Evolutionary conservation across 2,113 vertebrate species (phyloP).

Genomic region (Tetraodon nigroviridis): DNA sequence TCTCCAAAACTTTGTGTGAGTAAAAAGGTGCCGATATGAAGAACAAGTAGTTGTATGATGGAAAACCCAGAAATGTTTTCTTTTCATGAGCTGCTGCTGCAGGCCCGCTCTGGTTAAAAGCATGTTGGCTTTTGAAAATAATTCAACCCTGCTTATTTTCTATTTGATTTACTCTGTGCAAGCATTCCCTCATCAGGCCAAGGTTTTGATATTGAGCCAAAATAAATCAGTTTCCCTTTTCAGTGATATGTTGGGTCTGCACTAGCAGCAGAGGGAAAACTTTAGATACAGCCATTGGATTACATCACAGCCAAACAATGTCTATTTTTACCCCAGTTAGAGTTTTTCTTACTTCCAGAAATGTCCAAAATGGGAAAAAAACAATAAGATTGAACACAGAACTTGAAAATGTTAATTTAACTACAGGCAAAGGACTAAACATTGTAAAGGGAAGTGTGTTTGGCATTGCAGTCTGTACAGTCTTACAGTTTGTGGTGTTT

Average conservation of each 20-base stretch:
- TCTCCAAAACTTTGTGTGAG: constrained; percentile 47
- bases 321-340: constrained; percentile 68
- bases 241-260: constrained; percentile 47
- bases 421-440: constrained; percentile 32
- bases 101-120: constrained; percentile 48
- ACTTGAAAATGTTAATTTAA: constrained; percentile 37
- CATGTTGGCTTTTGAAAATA: constrained; percentile 64
- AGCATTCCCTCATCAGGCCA: constrained; percentile 60
- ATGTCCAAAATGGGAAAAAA: constrained; percentile 68
- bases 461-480: background rate
- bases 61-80: constrained; percentile 67
- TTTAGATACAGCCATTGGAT: constrained; percentile 55
- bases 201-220: constrained; percentile 66
- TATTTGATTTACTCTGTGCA: constrained; percentile 63
- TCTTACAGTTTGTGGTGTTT: no score
- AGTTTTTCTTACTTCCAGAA: constrained; percentile 65
- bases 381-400: constrained; percentile 36
- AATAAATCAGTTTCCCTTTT: constrained; percentile 62
- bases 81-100: constrained; percentile 56
- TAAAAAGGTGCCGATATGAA: constrained; percentile 58
- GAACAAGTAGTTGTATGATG: constrained; percentile 47
- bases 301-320: constrained; percentile 71
- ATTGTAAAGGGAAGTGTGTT: background rate
- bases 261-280: constrained; percentile 49
- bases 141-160: constrained; percentile 70